Evolutionary conservation across 2,888 invertebrate species (phyloP).

Genomic region (Yponomeuta malinellus): DNA sequence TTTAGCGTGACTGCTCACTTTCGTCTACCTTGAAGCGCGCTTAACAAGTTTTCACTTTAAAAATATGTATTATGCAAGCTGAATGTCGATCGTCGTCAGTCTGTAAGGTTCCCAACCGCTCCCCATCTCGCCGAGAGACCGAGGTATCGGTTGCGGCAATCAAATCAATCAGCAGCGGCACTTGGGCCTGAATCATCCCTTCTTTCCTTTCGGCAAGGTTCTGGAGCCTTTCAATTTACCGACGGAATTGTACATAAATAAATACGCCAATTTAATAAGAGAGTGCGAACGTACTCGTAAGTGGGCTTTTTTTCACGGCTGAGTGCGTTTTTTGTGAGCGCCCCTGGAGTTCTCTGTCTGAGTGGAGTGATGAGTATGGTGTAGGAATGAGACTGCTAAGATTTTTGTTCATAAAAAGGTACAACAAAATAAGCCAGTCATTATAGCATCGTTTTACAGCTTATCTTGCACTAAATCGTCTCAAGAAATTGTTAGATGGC

Average conservation of each 20-base stretch:
- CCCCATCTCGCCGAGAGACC: neutral
- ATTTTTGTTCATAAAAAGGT: too few species aligned
- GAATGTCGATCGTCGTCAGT: too few species aligned
- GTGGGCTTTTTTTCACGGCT: neutral
- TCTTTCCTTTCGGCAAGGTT: neutral
- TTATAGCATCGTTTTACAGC: too few species aligned
- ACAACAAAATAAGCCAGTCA: too few species aligned
- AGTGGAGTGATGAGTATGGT: neutral
- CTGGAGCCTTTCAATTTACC: neutral
- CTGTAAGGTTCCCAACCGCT: neutral
- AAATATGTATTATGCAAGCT: too few species aligned
- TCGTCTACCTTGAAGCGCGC: too few species aligned
- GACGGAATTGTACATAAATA: neutral
- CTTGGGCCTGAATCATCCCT: neutral
- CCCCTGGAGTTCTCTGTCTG: neutral
- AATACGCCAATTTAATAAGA: neutral
- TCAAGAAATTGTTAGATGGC: too few species aligned
- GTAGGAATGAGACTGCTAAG: too few species aligned
- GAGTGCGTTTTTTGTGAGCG: neutral
- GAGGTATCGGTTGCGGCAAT: neutral
- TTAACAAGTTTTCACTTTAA: too few species aligned
- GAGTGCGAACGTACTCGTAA: neutral
- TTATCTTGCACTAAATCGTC: too few species aligned
- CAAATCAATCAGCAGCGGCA: neutral
- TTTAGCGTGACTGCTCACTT: too few species aligned